Evolutionary conservation across 92 coral and sea anemone genomes (phyloP).

Genomic region (Blastomussa wellsi): DNA sequence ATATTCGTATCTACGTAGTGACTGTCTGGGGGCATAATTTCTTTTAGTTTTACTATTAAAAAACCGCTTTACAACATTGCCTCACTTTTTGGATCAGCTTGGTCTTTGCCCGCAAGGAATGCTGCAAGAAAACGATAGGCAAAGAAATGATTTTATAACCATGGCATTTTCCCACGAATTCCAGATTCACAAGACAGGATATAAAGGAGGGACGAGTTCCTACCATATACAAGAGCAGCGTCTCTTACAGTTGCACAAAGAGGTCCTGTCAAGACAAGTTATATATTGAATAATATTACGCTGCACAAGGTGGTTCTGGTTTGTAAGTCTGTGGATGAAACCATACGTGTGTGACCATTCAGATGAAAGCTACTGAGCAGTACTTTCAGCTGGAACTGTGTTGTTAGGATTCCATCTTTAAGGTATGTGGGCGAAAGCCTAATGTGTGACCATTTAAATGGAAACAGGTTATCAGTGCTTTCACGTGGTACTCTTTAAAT

Average conservation of each 20-base stretch:
- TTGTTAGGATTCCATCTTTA: no score
- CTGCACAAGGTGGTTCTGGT: no score
- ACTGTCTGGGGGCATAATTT: neutral
- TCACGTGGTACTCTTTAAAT: neutral
- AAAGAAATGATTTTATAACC: neutral
- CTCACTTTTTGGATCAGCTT: constrained; percentile 57
- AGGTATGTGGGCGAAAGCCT: neutral
- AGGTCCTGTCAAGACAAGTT: constrained; percentile 63
- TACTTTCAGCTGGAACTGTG: neutral
- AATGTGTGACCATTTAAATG: neutral
- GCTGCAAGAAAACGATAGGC: constrained; percentile 35
- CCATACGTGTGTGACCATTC: no score
- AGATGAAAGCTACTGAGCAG: neutral
- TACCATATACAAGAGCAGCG: constrained; percentile 90
- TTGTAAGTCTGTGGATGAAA: no score
- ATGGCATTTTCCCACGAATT: neutral
- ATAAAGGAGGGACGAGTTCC: neutral
- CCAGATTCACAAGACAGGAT: neutral
- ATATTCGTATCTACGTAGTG: no score
- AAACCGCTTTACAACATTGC: neutral
- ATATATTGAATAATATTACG: no score
- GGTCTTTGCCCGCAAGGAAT: constrained; percentile 61
- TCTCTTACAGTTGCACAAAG: constrained; percentile 85
- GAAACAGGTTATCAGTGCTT: neutral
- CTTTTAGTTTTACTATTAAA: neutral